A percentile compares a stretch with the other conserved stretches of the same genome.
phyloP scores from a whole-genome alignment of 1,140 invertebrate species.

The Chrysopa pallens region DNA sequence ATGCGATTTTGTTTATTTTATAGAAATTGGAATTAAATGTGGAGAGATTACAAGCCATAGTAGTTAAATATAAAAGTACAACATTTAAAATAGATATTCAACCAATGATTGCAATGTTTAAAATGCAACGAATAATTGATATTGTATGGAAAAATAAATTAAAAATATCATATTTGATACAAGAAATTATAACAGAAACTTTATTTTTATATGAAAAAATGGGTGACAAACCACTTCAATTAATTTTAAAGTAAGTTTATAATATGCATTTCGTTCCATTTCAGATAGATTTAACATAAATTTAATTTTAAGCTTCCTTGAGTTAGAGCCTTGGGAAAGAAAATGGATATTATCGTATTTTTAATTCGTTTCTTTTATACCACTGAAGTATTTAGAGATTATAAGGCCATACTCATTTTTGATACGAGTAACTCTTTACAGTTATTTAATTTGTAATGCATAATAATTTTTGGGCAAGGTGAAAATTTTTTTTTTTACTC shows the following conservation, averaged over 20 bases:
- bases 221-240: constrained; percentile 13
- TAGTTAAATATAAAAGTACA: constrained; percentile 5
- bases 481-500: too few species aligned
- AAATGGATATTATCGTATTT: too few species aligned
- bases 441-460: too few species aligned
- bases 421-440: too few species aligned
- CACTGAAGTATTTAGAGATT: too few species aligned
- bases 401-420: too few species aligned
- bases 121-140: constrained; percentile 10
- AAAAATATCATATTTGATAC: constrained; percentile 16
- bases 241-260: constrained; percentile 14
- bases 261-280: background rate
- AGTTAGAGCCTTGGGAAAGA: too few species aligned
- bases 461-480: too few species aligned
- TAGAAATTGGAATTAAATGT: constrained; percentile 12
- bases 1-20: too few species aligned
- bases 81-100: constrained; percentile 7
- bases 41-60: constrained; percentile 5
- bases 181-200: constrained; percentile 15
- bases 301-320: too few species aligned
- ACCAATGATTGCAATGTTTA: constrained; percentile 1
- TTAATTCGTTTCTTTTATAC: too few species aligned
- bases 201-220: constrained; percentile 14
- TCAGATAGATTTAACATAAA: too few species aligned
- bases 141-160: constrained; percentile 15